Evolutionary conservation across 2,113 vertebrate species (phyloP), one percentile per base, ranked within the genome.

Genomic region (Vulpes lagopus): DNA sequence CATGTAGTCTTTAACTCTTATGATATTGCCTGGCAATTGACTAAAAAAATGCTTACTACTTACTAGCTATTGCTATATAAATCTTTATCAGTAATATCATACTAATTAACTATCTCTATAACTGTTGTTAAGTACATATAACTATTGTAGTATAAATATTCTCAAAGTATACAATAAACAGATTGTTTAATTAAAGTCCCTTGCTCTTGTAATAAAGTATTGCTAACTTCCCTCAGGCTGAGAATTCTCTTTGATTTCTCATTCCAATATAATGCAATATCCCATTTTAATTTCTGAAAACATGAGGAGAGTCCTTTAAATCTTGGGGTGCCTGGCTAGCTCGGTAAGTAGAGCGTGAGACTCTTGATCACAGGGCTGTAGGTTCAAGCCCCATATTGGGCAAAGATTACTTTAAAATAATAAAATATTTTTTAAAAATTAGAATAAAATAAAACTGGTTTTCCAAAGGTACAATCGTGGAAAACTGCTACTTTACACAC

Each of bases 171-270:
- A 30, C 19, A 60, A 32, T 83, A 76, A 78, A 80, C 74, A 90
- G 27, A 71, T 60, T 95, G 32, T 20, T 88, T 96, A 92, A 93
- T 80, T 96, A 87, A 95, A 96, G 30, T 25, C 71, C 49, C 23
- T 14, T 86, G 19, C 8, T 80, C 23, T 78, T 84, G 4, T 86
- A 67, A 22, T 83, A 67, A 96, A 71, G 69, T 17, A 83, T 35
- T 83, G 19, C 92, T 92, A 94, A 81, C 1, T 74, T 10, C 38
- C 30, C 32, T 60, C 25, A 81, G 78, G 59, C 71, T 91, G 93
- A 80, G 64, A 91, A 93, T 79, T 84, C 64, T 96, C 20, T 53
- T 69, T 85, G 25, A 85, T 96, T 73, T 88, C 91, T 96, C 80
- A 89, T 81, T 67, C 38, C 89, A 91, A 91, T 89, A 79, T 91